Conservation (phyloP, 2,797 vertebrate genomes). For the Emys orbicularis region DNA sequence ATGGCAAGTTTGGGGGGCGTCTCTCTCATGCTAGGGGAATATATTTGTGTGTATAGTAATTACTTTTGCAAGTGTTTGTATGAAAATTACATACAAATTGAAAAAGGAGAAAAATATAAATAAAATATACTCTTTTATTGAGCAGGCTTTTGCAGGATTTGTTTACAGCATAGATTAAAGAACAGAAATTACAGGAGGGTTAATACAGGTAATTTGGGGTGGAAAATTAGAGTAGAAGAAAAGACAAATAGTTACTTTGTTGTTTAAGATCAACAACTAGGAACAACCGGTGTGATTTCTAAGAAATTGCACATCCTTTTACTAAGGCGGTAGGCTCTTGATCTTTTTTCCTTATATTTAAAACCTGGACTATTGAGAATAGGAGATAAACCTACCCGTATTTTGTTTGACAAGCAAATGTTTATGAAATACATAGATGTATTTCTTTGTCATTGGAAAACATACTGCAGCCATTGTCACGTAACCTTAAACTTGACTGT, state of each 20-base stretch:
- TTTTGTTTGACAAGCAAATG: background rate
- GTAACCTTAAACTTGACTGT: background rate
- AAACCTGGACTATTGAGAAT: background rate
- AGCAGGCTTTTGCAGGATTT: background rate
- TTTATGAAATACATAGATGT: background rate
- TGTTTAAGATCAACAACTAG: accelerated
- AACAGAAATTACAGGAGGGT: background rate
- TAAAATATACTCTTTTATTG: background rate
- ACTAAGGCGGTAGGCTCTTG: background rate
- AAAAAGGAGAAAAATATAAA: background rate
- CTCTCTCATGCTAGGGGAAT: background rate
- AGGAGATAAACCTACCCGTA: background rate
- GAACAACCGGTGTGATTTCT: accelerated
- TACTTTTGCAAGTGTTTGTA: background rate
- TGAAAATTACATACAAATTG: background rate
- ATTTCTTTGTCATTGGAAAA: background rate
- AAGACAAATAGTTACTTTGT: background rate
- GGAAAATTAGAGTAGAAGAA: background rate
- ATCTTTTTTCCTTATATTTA: background rate
- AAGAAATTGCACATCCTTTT: background rate
- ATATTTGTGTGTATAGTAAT: background rate
- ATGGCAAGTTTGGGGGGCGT: background rate
- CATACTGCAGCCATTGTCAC: accelerated
- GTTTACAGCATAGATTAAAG: background rate
- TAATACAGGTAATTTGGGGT: background rate